Percentiles rank a stretch among this genome's conserved stretches.
Evolutionary conservation across 2,888 invertebrate species (phyloP).

Genomic region (Drosophila borealis): DNA sequence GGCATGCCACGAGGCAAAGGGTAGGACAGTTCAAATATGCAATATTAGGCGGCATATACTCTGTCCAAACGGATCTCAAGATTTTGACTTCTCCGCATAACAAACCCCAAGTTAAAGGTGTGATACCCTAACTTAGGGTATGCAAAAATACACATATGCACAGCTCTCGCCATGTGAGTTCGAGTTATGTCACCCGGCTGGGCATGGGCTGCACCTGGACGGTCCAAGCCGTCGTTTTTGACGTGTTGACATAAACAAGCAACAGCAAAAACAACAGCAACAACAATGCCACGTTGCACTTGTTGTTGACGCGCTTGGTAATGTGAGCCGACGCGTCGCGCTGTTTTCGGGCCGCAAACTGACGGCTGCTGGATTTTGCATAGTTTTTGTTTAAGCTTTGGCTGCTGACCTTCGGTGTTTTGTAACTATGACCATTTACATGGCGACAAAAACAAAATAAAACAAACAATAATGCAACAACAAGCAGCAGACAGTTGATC

Average conservation of each 20-base stretch:
- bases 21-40: slow-evolving; percentile 7
- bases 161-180: slow-evolving; percentile 36
- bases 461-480: slow-evolving; percentile 7
- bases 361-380: slow-evolving; percentile 46
- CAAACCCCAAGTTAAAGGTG: not conserved
- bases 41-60: slow-evolving; percentile 4
- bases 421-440: slow-evolving; percentile 66
- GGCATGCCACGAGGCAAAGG: slow-evolving; percentile 43
- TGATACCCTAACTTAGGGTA: slow-evolving; percentile 31
- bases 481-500: slow-evolving; percentile 29
- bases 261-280: slow-evolving; percentile 27
- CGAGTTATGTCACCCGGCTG: slow-evolving; percentile 64
- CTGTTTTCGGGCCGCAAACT: slow-evolving; percentile 8
- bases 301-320: slow-evolving; percentile 54
- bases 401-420: slow-evolving; percentile 66
- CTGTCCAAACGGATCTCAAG: not conserved
- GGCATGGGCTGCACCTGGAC: slow-evolving; percentile 52
- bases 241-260: slow-evolving; percentile 51
- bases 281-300: slow-evolving; percentile 60
- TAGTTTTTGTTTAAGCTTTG: slow-evolving; percentile 43
- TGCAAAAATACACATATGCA: slow-evolving; percentile 33
- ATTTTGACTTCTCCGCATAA: not conserved
- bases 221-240: slow-evolving; percentile 41
- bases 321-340: slow-evolving; percentile 45
- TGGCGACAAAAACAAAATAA: slow-evolving; percentile 19